Base-by-base conservation (phyloP, 2,113 vertebrate species). In the Haplochromis burtoni region DNA sequence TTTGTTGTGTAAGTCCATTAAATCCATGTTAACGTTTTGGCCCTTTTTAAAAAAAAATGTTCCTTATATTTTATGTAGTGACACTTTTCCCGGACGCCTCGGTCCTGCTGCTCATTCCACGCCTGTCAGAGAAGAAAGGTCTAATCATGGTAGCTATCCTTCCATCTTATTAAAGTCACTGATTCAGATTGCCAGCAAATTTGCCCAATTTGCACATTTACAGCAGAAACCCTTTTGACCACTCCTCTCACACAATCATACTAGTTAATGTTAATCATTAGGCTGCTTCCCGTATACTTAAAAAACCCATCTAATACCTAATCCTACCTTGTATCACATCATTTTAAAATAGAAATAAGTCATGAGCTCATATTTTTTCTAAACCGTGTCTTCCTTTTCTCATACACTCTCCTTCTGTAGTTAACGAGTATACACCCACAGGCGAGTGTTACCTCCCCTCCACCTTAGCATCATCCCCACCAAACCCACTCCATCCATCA, bases 111-210 rank as follows among this genome's bases (percentile, higher is more conserved):
- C 71, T 79, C 91, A 88, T 47, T 86, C 90, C 21, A 85, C 80
- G 8, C 86, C 92, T 13, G 53, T 86, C 83, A 87, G 83, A 86
- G 95, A 95, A 38, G 89, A 84, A 47, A 90, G 9, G 11, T 82
- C 82, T 19, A 88, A 47, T 17, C 90, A 78, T 86, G 96, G 95
- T 96, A 95, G 61, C 49, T 38, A 47, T 21, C 47, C 42, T 38
- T 40, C 14, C 54, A 63, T 35, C n/a, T 14, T n/a, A 59, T 8
- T 5, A 5, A 53, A 59, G 33, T 8, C 71, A 76, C 42, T 26
- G 14, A 47, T 47, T 76, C 71, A 47, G 24, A 76, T 76, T 47
- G n/a, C 21, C 68, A 26, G 40, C 68, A 73, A 26, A 26, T 73
- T 45, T 73, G 40, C 21, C 40, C 5, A 61, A 61, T 61, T 33